A percentile compares a stretch with the other conserved stretches of the same genome.
phyloP scores from a whole-genome alignment of 2,113 vertebrate species.

The Pterocles burchelli region DNA sequence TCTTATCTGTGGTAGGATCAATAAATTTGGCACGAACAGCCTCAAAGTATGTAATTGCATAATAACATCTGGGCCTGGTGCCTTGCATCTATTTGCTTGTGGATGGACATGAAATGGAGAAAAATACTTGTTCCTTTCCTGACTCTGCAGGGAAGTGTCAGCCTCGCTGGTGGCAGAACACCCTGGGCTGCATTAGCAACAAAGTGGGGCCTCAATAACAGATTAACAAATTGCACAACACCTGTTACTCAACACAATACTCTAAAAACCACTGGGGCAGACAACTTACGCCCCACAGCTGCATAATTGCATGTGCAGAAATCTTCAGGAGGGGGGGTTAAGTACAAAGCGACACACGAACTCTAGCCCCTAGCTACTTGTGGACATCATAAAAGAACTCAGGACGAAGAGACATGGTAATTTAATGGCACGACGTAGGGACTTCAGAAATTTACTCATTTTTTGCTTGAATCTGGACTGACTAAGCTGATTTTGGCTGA shows the following conservation, averaged over 20 bases:
- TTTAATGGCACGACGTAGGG: background rate
- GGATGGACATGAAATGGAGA: slow-evolving; percentile 14
- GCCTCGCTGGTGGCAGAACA: background rate
- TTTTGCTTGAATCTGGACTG: background rate
- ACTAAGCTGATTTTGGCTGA: background rate
- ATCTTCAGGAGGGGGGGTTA: background rate
- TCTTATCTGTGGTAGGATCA: background rate
- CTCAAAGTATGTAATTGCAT: background rate
- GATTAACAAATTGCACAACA: background rate
- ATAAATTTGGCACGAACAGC: slow-evolving; percentile 15
- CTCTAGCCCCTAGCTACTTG: background rate
- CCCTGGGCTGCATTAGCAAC: background rate
- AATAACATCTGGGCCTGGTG: background rate
- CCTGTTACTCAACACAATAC: background rate
- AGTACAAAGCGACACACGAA: background rate
- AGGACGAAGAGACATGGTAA: background rate
- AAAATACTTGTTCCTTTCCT: background rate
- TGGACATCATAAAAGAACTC: background rate
- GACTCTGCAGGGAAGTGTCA: background rate
- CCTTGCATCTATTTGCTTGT: background rate
- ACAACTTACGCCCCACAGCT: background rate
- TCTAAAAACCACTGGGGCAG: background rate
- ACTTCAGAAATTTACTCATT: background rate
- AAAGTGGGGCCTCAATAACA: background rate
- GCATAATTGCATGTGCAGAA: background rate